Evolutionary conservation across 2,113 vertebrate genomes (phyloP), one percentile per base, ranked within the genome.

Genomic region (Pomatorhinus ruficollis): DNA sequence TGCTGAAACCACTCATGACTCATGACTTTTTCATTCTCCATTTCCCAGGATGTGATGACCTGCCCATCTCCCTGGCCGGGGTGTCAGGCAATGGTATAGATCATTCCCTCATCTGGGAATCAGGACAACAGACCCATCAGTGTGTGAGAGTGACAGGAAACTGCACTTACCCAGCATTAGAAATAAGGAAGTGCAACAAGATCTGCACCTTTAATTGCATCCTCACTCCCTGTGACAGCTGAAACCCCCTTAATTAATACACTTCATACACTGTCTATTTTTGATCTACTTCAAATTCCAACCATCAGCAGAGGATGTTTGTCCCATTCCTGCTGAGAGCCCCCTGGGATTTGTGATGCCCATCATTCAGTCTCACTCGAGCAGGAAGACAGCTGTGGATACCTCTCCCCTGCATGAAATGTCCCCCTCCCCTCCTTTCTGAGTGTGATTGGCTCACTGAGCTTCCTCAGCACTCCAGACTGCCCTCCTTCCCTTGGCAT

Each of bases 171-270:
- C 31, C 76, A 90, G 89, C 83, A 92, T 63, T 22, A 89, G 83
- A 91, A 95, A 68, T 84, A 60, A 87, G 71, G 59, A 40, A 60
- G 21, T 76, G 45, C 70, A 87, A 74, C 65, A 87, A 93, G 81
- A 89, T 27, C 70, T 57, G 61, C 37, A 87, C 60, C 53, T 94
- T 94, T 94, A 87, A 94, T 91, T 94, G 74, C 87, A 93, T 87
- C 37, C 53, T 79, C 74, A 79, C 76, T 87, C 60, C 19, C 40
- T 23, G 18, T 87, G 83, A 93, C 91, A 96, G 94, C 87, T 96
- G 87, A 91, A 95, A 52, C 8, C 8, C 35, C 57, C 35, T 90
- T 97, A 84, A 95, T 93, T 94, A 94, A 93, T 72, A 91, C 57
- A 82, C 89, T 90, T 89, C 77, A 71, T 76, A 72, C 37, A 27